phyloP scores from a whole-genome alignment of 2,888 invertebrate species.

The Stenotaenia linearis region DNA sequence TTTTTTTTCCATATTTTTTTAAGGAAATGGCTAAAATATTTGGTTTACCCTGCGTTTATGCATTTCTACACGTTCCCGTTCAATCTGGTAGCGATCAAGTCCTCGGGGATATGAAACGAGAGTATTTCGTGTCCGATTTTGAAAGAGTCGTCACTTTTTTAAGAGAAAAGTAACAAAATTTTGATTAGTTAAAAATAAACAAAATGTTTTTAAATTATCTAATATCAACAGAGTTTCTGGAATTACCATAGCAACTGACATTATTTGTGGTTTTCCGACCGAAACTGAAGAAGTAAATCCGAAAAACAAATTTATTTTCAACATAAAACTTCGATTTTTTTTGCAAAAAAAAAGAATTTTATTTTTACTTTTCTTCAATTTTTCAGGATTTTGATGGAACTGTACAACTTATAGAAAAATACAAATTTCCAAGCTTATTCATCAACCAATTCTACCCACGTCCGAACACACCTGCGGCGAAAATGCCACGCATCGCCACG shows the following conservation, averaged over 20 bases:
- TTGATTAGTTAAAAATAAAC: too few relatives aligned
- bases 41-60: constrained; percentile 81
- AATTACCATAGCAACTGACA: constrained; percentile 92
- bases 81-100: constrained; percentile 96
- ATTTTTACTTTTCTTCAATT: neutral
- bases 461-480: constrained; percentile 93
- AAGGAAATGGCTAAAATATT: constrained; percentile 78
- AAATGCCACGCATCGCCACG: constrained; percentile 74
- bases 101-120: constrained; percentile 89
- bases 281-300: constrained; percentile 70
- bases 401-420: constrained; percentile 70
- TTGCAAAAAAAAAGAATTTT: too few relatives aligned
- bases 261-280: constrained; percentile 97
- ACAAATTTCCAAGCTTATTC: constrained; percentile 87
- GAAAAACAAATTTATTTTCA: too few relatives aligned
- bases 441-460: constrained; percentile 97
- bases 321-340: too few relatives aligned
- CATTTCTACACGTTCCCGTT: constrained; percentile 95
- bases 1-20: constrained; percentile 36
- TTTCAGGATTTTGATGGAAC: constrained; percentile 80
- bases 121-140: constrained; percentile 86
- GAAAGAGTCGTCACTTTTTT: constrained; percentile 80
- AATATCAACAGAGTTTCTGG: constrained; percentile 66
- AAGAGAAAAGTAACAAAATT: constrained; percentile 62
- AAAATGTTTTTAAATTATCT: too few relatives aligned